Percentiles rank a stretch among this genome's conserved stretches.
phyloP scores from a whole-genome alignment of 1,140 invertebrate genomes.

The Heliothis subflexa region DNA sequence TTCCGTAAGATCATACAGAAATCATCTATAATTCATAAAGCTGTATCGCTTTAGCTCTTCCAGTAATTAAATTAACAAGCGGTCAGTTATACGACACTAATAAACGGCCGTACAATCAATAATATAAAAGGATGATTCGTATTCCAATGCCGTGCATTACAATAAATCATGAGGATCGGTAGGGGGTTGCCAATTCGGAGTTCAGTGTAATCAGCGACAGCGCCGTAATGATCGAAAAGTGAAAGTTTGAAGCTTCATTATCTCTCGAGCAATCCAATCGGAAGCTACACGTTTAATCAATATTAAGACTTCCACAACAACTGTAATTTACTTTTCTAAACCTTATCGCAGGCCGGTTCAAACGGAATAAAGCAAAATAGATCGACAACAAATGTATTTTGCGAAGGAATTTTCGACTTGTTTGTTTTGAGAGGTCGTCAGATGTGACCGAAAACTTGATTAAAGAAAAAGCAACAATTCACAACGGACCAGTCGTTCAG shows the following conservation, averaged over 20 bases:
- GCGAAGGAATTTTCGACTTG: constrained; percentile 59
- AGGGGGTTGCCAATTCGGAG: constrained; percentile 66
- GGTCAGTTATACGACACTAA: constrained; percentile 38
- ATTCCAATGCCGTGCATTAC: constrained; percentile 11
- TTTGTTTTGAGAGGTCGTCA: constrained; percentile 76
- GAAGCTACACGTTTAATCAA: constrained; percentile 74
- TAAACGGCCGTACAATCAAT: constrained; percentile 46
- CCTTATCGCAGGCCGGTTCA: constrained; percentile 24
- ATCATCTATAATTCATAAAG: background rate
- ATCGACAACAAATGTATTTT: constrained; percentile 51
- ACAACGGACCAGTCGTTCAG: constrained; percentile 66
- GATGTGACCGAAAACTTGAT: constrained; percentile 73
- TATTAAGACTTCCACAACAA: constrained; percentile 65
- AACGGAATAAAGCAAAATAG: constrained; percentile 49
- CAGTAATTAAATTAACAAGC: constrained; percentile 31
- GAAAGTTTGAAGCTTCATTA: constrained; percentile 77
- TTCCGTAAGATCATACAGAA: background rate
- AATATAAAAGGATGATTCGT: constrained; percentile 40
- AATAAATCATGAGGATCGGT: constrained; percentile 64
- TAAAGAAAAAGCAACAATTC: constrained; percentile 74
- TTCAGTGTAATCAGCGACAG: constrained; percentile 60
- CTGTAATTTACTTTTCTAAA: constrained; percentile 40
- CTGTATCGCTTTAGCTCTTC: background rate
- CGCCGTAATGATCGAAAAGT: constrained; percentile 80
- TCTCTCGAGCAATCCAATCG: constrained; percentile 68